Percentiles rank a stretch among this genome's conserved stretches.
Conservation (phyloP, 2,113 vertebrate genomes). For the Dipodomys ordii region DNA sequence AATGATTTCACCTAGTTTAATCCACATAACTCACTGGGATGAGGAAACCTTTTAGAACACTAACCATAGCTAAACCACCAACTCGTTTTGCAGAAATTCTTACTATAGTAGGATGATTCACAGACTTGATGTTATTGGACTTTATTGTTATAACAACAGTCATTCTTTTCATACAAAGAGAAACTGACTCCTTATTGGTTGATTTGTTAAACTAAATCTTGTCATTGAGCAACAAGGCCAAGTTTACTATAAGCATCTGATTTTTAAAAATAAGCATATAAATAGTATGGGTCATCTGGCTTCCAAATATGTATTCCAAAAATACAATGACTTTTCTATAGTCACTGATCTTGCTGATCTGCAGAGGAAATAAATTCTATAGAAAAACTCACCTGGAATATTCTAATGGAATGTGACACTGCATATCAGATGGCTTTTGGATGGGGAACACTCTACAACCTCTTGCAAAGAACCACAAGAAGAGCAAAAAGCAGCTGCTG, state of each 20-base stretch:
- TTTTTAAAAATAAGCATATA: neutral
- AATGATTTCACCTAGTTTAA: slow-evolving; percentile 1
- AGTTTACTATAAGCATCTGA: neutral
- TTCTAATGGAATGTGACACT: neutral
- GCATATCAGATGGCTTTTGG: neutral
- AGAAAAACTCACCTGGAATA: neutral
- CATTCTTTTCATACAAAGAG: neutral
- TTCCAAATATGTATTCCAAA: neutral
- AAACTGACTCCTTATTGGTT: neutral
- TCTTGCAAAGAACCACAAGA: neutral
- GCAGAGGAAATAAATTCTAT: neutral
- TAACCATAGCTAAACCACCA: neutral
- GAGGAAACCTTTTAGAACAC: neutral
- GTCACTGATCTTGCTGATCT: neutral
- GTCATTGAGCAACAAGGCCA: neutral
- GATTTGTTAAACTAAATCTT: neutral
- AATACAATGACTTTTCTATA: neutral
- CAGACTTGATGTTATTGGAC: neutral
- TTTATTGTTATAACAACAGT: neutral
- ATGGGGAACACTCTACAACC: neutral
- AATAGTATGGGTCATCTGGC: neutral
- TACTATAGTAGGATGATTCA: neutral
- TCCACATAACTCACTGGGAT: neutral
- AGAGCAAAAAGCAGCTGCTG: neutral
- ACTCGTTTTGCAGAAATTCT: slow-evolving; percentile 15